Base-by-base conservation (phyloP, 37 sponge, comb jelly and placozoan species). In the Eunapius fragilis region DNA sequence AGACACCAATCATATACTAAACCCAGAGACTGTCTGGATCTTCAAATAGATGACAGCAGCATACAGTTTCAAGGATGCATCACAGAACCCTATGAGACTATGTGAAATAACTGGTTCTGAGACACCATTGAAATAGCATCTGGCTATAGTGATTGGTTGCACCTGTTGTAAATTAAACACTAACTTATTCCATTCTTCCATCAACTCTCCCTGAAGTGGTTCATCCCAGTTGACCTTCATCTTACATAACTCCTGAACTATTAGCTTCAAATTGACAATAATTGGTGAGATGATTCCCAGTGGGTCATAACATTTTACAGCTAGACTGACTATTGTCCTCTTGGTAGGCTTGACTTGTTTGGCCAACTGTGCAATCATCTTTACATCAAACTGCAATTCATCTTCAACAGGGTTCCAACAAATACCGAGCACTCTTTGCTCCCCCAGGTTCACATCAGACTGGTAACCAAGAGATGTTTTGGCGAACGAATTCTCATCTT, bases 241-340 rank as follows among this genome's bases (percentile, higher is more conserved):
- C 7, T 74, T 69, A 49, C 76, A 84, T 34, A 84, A 31, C 2
- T 31, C 31, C 70, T 84, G 85, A 67, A 84, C 50, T 67, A 84
- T 50, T 22, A 74, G 25, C 77, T 84, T 84, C 38, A 34, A 84
- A 13, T 76, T 45, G 22, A 84, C 36, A 31, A 75, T 37, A n/a
- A 84, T 58, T 84, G 85, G 85, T 23, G 85, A 68, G 14, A 84
- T 33, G 32, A 83, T 67, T 84, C 85, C 85, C 77, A 84, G 14
- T 9, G 85, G 85, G 69, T 84, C 85, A 84, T 84, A 84, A 9
- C 74, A 49, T 25, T 50, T 58, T 33, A 49, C 48, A 45, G 80
- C 25, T 19, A 84, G 37, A 58, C 58, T 84, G 25, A 76, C 75
- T 58, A 75, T 84, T 68, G 85, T 84, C 68, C 76, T 76, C 69